Base-by-base conservation (phyloP, 1,140 invertebrate genomes). In the Lysiphlebus fabarum region DNA sequence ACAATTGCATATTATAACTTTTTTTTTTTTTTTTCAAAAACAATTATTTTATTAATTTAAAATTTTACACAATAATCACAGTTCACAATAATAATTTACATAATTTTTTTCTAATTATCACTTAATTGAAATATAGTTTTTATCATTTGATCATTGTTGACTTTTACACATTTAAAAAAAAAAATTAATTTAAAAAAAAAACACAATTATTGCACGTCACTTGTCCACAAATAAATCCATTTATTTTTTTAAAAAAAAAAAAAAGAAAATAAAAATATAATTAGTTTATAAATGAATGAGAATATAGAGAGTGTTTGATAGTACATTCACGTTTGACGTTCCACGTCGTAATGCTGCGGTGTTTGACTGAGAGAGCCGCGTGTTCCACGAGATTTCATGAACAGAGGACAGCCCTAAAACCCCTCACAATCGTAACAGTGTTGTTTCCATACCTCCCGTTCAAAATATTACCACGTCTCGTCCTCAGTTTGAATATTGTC, bases 271-370 rank as follows among this genome's bases (percentile, higher is more conserved):
- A 1, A 26, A 26, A 26, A 26, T 1, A 26, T 2, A 26, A 26
- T 26, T 26, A 26, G 17, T 26, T 26, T 26, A 4, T 26, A 26
- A 26, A 26, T 26, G 17, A 26, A 26, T 26, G n/a, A n/a, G n/a
- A 26, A 2, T 26, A 26, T 26, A 26, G 17, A 26, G 17, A 26
- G 17, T 26, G 17, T 26, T 26, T 1, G 0, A 2, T 26, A 26
- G 17, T 26, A 26, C 75, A 76, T 71, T 75, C 76, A 74, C 74
- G 68, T 66, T 72, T 72, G 74, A 66, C 72, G 72, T 73, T 73
- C 70, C 77, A 73, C 78, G 75, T 75, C 75, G 75, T 72, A 72
- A 75, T 79, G 78, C 72, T 71, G 70, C 65, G 66, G 66, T 62
- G 65, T 63, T 65, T 67, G 59, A 64, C 61, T 65, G 51, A 50